A percentile compares a stretch with the other conserved stretches of the same genome.
Evolutionary conservation across 2,797 vertebrate species (phyloP).

Genomic region (Smutsia gigantea): DNA sequence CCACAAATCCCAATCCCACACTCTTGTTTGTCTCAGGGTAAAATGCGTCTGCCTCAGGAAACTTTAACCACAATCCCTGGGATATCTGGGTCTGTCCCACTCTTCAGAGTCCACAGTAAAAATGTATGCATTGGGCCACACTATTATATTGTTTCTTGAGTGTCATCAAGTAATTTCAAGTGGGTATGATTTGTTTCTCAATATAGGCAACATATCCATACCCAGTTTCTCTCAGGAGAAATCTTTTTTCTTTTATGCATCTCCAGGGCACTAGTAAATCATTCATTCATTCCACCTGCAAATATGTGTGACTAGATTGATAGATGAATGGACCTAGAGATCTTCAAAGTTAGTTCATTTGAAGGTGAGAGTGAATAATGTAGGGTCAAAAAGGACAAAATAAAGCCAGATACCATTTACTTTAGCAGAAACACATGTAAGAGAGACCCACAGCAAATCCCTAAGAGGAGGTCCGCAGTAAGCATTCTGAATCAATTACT

Average conservation of each 20-base stretch:
- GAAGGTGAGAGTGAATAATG: neutral
- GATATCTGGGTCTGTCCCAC: no score
- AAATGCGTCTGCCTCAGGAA: neutral
- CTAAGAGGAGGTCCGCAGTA: neutral
- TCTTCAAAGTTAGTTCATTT: neutral
- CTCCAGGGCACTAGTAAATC: neutral
- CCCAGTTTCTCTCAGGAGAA: slow-evolving; percentile 9
- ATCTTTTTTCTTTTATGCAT: neutral
- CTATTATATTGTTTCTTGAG: neutral
- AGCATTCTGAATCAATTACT: neutral
- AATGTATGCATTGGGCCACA: rapidly evolving
- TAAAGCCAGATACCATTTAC: neutral
- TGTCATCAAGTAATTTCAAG: slow-evolving; percentile 18
- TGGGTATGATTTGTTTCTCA: slow-evolving; percentile 3
- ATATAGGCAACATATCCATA: neutral
- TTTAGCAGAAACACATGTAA: neutral
- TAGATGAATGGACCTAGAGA: neutral
- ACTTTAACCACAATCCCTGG: neutral
- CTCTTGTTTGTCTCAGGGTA: neutral
- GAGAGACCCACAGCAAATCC: neutral
- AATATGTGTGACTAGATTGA: neutral
- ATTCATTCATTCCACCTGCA: neutral
- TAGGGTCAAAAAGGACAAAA: neutral
- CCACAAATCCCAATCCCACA: neutral
- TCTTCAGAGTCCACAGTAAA: neutral